These are phyloP conservation scores for Sebastes flavidus DNA, from an alignment of 2,797 vertebrate species.

Conservation along the genomic window DNA sequence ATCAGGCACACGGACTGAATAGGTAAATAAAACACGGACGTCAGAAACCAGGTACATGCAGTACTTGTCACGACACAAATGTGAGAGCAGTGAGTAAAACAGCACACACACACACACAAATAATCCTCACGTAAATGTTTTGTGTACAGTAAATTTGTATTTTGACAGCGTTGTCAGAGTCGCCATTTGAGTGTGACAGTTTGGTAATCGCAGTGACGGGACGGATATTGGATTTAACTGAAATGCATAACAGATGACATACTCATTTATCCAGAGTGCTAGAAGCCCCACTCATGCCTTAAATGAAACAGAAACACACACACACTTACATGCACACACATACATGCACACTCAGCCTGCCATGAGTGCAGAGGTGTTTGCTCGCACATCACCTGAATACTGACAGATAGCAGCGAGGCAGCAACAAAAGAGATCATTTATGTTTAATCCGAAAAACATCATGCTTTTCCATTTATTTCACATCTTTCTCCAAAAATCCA, in stretches of 20 bases:
- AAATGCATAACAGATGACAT: conserved; percentile 44
- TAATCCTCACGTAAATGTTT: conserved; percentile 29
- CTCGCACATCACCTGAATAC: neutral
- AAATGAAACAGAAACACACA: conserved; percentile 2
- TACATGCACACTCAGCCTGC: neutral
- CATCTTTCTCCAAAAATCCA: neutral
- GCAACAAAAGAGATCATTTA: neutral
- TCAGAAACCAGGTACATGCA: conserved; percentile 4
- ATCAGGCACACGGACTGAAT: conserved; percentile 10
- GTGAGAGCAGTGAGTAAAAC: neutral
- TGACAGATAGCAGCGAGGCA: neutral
- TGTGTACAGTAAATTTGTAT: conserved; percentile 31
- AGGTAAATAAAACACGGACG: conserved; percentile 20
- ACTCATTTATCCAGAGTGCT: conserved; percentile 8
- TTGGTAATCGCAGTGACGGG: conserved; percentile 38
- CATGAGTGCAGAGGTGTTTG: conserved; percentile 11
- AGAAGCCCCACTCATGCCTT: neutral
- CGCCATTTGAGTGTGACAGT: conserved; percentile 29
- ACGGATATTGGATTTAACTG: conserved; percentile 47
- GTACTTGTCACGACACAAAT: conserved; percentile 11
- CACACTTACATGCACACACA: neutral
- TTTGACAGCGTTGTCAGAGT: conserved; percentile 30
- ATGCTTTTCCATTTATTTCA: neutral
- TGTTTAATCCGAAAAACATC: neutral
- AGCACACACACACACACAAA: neutral